phyloP scores from a whole-genome alignment of 1,140 invertebrate species.

The Lucilia cuprina region DNA sequence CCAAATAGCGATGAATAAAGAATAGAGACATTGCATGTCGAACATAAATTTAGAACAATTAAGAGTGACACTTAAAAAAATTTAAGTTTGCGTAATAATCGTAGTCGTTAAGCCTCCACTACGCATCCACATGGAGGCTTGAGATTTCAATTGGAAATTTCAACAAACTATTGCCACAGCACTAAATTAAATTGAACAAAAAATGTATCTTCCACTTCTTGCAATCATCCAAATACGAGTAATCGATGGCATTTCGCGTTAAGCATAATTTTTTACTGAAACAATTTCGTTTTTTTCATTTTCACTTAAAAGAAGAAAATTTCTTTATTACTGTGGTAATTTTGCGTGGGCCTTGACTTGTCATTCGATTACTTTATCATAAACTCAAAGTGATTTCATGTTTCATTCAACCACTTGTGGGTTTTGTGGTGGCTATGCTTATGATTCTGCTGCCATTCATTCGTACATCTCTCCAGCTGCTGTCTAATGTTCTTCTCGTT shows the following conservation, averaged over 20 bases:
- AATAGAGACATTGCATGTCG: background rate
- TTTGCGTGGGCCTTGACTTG: background rate
- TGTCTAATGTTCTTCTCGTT: background rate
- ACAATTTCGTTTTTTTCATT: too few species aligned
- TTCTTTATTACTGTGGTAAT: background rate
- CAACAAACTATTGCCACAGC: background rate
- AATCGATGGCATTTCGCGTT: too few species aligned
- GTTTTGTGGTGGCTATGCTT: too few species aligned
- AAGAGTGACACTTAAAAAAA: slow-evolving; percentile 5
- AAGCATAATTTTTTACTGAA: too few species aligned
- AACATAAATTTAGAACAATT: background rate
- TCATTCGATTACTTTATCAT: background rate
- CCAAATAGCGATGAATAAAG: background rate
- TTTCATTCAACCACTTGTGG: background rate
- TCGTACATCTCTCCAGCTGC: background rate
- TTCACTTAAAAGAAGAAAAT: background rate
- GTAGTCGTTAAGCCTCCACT: background rate
- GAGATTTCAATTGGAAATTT: background rate
- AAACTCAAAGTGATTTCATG: background rate
- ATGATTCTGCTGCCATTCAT: background rate
- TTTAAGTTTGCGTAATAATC: background rate
- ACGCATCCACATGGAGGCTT: background rate
- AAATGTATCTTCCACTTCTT: too few species aligned
- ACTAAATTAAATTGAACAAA: too few species aligned
- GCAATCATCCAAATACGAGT: too few species aligned